Conservation (phyloP, 2,797 vertebrate species). For the Podargus strigoides region DNA sequence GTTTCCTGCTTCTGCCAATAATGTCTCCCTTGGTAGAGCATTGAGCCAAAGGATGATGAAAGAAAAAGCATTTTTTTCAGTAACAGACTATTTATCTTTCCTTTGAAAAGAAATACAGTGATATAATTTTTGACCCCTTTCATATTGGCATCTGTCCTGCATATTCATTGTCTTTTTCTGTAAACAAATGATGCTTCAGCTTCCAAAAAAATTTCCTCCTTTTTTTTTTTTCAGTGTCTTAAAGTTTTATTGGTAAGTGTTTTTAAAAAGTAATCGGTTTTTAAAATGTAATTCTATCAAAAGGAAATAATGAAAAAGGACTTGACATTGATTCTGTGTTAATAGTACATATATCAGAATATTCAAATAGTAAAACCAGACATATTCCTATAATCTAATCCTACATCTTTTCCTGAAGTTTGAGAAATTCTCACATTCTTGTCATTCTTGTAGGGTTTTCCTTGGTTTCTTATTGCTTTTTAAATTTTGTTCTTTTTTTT, state of each 20-base stretch:
- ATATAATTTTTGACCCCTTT: neutral
- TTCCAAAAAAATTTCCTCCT: neutral
- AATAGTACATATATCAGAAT: neutral
- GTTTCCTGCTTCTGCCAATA: neutral
- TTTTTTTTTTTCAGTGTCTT: neutral
- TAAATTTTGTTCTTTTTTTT: neutral
- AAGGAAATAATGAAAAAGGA: neutral
- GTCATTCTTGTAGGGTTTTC: neutral
- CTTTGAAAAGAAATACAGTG: neutral
- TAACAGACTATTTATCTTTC: neutral
- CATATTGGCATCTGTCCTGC: neutral
- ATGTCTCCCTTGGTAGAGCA: neutral
- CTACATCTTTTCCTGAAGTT: neutral
- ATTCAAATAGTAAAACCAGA: neutral
- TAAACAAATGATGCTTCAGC: neutral
- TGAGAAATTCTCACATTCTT: neutral
- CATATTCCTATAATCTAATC: neutral
- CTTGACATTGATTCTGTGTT: neutral
- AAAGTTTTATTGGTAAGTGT: neutral
- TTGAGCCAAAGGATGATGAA: neutral
- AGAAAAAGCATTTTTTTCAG: neutral
- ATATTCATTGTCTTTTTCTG: neutral
- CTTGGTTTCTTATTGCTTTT: neutral
- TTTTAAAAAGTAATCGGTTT: neutral
- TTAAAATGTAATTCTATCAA: neutral